phyloP scores from a whole-genome alignment of 2,888 invertebrate species.

The Cynaeus angustus region DNA sequence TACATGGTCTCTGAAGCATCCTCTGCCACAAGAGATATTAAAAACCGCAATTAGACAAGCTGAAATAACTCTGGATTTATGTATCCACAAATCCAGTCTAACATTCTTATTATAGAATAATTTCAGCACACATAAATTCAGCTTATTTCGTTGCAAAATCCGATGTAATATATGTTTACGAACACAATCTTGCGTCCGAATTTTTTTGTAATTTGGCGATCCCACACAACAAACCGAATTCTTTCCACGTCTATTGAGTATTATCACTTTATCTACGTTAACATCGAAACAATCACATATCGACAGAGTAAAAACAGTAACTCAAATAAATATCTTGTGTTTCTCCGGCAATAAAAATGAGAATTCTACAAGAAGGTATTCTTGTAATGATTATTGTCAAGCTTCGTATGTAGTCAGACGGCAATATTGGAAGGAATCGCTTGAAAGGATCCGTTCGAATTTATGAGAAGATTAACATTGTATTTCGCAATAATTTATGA shows the following conservation, averaged over 20 bases:
- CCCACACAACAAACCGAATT: constrained; percentile 2
- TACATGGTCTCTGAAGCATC: no score
- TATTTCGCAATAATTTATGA: constrained; percentile 34
- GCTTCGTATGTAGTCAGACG: background rate
- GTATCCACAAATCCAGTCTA: no score
- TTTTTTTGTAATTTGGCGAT: background rate
- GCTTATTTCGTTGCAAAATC: no score
- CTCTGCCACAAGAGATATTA: no score
- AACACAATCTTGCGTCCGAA: no score
- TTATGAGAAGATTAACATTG: constrained; percentile 38
- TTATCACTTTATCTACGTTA: constrained; percentile 16
- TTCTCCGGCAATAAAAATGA: background rate
- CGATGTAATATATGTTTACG: no score
- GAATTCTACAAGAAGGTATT: constrained; percentile 10
- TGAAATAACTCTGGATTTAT: no score
- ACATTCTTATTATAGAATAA: no score
- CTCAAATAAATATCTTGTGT: constrained; percentile 24
- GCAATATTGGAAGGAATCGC: constrained; percentile 20
- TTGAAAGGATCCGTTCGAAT: constrained; percentile 20
- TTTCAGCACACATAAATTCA: no score
- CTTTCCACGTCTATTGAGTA: constrained; percentile 24
- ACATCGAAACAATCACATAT: constrained; percentile 18
- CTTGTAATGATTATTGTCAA: constrained; percentile 15
- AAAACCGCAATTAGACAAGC: no score
- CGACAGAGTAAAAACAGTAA: constrained; percentile 9